Evolutionary conservation across 2,888 invertebrate genomes (phyloP).

Genomic region (Nesidiocoris tenuis): DNA sequence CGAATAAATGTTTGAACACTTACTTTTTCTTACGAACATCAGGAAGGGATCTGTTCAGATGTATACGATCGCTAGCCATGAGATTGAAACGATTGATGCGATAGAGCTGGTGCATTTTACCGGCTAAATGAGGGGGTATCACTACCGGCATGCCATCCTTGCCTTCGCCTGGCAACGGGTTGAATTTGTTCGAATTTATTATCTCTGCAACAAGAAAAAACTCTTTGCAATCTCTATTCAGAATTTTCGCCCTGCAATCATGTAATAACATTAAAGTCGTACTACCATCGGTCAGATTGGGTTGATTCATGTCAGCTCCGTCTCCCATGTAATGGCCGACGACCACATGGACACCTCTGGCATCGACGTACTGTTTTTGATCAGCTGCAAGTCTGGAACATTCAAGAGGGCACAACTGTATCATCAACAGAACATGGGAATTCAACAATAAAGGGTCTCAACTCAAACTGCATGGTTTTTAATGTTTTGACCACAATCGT

Average conservation of each 20-base stretch:
- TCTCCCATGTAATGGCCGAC: constrained; percentile 88
- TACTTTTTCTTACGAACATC: constrained; percentile 81
- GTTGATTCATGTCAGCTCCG: constrained; percentile 57
- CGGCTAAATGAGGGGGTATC: constrained; percentile 70
- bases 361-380: constrained; percentile 70
- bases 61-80: constrained; percentile 82
- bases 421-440: not conserved
- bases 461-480: no score
- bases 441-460: not conserved
- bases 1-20: no score
- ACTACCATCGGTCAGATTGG: constrained; percentile 77
- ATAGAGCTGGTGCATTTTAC: constrained; percentile 75
- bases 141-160: constrained; percentile 77
- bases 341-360: constrained; percentile 75
- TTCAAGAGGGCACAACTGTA: constrained; percentile 10
- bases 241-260: not conserved
- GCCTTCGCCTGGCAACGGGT: constrained; percentile 72
- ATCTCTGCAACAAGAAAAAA: constrained; percentile 59
- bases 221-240: not conserved
- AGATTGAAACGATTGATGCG: constrained; percentile 84
- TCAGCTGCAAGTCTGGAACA: constrained; percentile 60
- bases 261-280: constrained; percentile 5
- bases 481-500: not conserved
- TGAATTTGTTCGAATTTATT: constrained; percentile 74
- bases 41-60: constrained; percentile 77